A percentile compares a stretch with the other conserved stretches of the same genome.
Evolutionary conservation across 2,113 vertebrate genomes (phyloP).

Genomic region (Pluvianellus socialis): DNA sequence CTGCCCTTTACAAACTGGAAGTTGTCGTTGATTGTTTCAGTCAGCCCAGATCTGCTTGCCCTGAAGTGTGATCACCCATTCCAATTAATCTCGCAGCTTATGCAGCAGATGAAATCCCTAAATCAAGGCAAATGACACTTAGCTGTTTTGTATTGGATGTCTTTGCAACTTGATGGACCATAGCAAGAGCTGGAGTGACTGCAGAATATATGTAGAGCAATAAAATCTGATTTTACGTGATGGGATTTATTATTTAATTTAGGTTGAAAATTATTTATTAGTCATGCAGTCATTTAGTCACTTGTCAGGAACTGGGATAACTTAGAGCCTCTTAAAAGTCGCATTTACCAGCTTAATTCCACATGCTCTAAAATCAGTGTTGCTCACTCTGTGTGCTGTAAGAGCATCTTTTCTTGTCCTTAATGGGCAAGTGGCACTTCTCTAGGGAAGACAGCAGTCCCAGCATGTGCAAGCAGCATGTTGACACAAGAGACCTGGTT

Average conservation of each 20-base stretch:
- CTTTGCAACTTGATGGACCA: background rate
- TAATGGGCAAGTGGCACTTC: background rate
- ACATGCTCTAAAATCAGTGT: background rate
- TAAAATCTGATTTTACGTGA: background rate
- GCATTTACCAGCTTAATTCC: background rate
- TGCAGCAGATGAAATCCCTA: background rate
- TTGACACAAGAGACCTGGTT: background rate
- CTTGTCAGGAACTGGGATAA: background rate
- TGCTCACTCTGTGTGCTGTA: background rate
- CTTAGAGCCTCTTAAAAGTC: background rate
- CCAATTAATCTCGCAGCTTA: background rate
- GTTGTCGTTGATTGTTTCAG: background rate
- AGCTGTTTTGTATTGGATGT: background rate
- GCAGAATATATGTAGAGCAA: background rate
- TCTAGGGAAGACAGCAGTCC: background rate
- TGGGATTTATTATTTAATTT: conserved; percentile 32
- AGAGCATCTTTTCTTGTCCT: background rate
- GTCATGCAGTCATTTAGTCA: background rate
- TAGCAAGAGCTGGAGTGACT: background rate
- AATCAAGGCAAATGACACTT: conserved; percentile 17
- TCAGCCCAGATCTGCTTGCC: background rate
- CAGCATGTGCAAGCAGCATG: background rate
- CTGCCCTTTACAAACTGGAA: background rate
- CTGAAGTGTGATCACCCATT: background rate
- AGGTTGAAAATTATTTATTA: conserved; percentile 31